Conservation (phyloP, 2,113 vertebrate genomes). For the Pseudopipra pipra region DNA sequence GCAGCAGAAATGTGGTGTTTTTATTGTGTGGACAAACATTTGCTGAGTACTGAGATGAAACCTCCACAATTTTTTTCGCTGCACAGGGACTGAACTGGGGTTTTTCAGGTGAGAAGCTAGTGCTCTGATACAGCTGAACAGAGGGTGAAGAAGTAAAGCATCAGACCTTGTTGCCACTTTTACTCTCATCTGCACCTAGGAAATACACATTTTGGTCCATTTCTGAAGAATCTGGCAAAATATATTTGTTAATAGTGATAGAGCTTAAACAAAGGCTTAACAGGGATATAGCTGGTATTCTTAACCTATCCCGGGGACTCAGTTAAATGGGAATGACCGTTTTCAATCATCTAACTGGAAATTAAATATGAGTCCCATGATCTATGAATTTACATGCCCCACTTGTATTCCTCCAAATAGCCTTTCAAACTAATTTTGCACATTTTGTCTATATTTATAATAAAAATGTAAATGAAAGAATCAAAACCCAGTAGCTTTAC, state of each 20-base stretch:
- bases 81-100: neutral
- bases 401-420: neutral
- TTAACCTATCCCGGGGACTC: neutral
- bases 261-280: neutral
- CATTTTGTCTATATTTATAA: conserved; percentile 25
- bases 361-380: neutral
- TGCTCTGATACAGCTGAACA: neutral
- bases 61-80: neutral
- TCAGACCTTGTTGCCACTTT: neutral
- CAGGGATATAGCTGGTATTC: neutral
- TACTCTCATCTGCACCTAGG: neutral
- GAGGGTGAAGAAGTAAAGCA: neutral
- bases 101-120: neutral
- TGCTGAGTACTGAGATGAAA: neutral
- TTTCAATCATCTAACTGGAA: neutral
- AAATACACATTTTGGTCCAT: neutral
- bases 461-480: conserved; percentile 54
- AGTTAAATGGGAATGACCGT: neutral
- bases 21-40: neutral
- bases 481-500: neutral
- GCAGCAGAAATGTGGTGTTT: neutral
- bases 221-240: neutral
- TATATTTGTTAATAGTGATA: neutral
- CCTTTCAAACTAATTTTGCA: neutral
- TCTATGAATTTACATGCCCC: neutral